phyloP scores from a whole-genome alignment of 2,888 invertebrate genomes.

The Archips xylosteana region DNA sequence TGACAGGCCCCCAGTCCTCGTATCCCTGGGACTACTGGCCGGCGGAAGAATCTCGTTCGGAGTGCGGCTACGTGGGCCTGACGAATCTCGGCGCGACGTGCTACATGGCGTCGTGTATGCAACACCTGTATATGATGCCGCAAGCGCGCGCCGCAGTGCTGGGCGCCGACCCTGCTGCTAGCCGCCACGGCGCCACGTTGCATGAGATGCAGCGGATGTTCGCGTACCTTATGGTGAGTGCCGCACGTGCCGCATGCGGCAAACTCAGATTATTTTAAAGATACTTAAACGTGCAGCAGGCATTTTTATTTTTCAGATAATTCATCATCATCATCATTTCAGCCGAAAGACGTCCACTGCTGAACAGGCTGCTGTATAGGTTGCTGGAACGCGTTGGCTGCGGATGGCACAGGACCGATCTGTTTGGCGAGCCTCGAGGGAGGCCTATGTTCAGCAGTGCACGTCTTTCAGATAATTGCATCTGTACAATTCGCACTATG shows the following conservation, averaged over 20 bases:
- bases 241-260: not conserved
- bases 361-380: too few species aligned
- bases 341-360: too few species aligned
- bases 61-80: slow-evolving; percentile 97
- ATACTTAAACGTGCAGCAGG: too few species aligned
- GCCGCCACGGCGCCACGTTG: slow-evolving; percentile 93
- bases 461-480: too few species aligned
- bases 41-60: slow-evolving; percentile 96
- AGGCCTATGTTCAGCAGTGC: too few species aligned
- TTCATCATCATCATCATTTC: too few species aligned
- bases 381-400: too few species aligned
- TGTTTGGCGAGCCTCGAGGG: too few species aligned
- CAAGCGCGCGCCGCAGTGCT: slow-evolving; percentile 94
- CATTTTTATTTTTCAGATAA: too few species aligned
- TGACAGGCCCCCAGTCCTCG: slow-evolving; percentile 90
- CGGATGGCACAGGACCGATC: too few species aligned
- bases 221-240: slow-evolving; percentile 92
- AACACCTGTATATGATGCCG: slow-evolving; percentile 99
- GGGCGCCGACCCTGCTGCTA: slow-evolving; percentile 89
- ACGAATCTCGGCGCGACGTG: slow-evolving; percentile 98
- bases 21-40: slow-evolving; percentile 99
- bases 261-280: too few species aligned
- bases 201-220: slow-evolving; percentile 97
- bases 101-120: slow-evolving; percentile 99
- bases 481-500: too few species aligned